Base-by-base conservation (phyloP, 2,113 vertebrate species). In the Uropsilus gracilis region DNA sequence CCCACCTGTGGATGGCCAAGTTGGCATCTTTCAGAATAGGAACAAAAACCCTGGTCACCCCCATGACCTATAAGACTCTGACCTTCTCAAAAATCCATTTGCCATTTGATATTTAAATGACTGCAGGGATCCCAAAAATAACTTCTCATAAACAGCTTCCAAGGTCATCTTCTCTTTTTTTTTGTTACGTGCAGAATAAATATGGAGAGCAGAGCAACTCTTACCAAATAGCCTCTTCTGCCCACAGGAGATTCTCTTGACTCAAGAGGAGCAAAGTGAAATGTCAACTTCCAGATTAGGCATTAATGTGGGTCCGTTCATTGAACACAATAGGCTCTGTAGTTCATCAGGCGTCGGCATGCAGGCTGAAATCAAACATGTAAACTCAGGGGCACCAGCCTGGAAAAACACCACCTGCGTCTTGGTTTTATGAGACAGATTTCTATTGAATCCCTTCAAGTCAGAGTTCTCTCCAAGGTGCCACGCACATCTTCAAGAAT, bases 401-500 rank as follows among this genome's bases (percentile, higher is more conserved):
- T 61, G 86, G 89, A 71, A 17, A 46, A 73, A 95, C 30, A 48
- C 86, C 78, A 82, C 89, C 96, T 91, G 94, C 39, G 61, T 75
- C 73, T 59, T 44, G 57, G 2, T 17, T 73, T 78, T 59, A 0
- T 11, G 46, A 57, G 42, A 59, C 48, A 53, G 12, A 69, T 86
- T 64, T 42, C 80, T 34, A 71, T 48, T 80, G 32, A 75, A 80
- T 66, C 87, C 57, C 83, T 86, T 50, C 48, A 24, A 5, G 12
- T 77, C 28, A 89, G 63, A 64, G 85, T 20, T 20, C 50, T 85
- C 91, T 86, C 48, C 66, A 22, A 28, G 76, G 63, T 61, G 30
- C 32, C 1, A 2, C 76, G 17, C 11, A 17, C 46, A 75, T 68
- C 63, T 50, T 34, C 37, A 78, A 46, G 64, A 55, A n/a, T 3